Evolutionary conservation across 2,888 invertebrate genomes (phyloP).

Genomic region (Xanthostigma xanthostigma): DNA sequence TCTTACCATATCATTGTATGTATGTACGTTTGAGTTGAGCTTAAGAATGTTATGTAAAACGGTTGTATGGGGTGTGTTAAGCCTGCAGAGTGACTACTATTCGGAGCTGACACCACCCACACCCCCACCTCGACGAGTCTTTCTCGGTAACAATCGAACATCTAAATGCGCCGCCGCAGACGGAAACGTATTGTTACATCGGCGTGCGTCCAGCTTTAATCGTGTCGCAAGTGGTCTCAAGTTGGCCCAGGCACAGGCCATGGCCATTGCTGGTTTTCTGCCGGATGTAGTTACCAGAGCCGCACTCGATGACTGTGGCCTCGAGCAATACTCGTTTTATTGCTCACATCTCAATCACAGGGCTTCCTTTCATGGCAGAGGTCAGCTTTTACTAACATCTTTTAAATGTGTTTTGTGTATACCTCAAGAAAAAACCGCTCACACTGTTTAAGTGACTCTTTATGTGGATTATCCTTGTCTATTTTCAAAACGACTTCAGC

Average conservation of each 20-base stretch:
- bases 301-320: conserved; percentile 13
- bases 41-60: too few species aligned
- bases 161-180: background rate
- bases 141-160: conserved; percentile 14
- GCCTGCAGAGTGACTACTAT: conserved; percentile 42
- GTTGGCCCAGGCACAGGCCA: conserved; percentile 54
- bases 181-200: conserved; percentile 6
- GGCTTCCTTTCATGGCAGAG: conserved; percentile 51
- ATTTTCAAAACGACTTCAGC: too few species aligned
- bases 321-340: conserved; percentile 25
- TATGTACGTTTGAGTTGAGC: too few species aligned
- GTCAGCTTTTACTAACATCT: conserved; percentile 29
- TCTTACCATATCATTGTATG: too few species aligned
- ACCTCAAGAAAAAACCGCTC: too few species aligned
- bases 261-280: conserved; percentile 53
- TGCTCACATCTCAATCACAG: conserved; percentile 35
- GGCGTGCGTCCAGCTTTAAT: conserved; percentile 27
- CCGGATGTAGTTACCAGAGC: conserved; percentile 24
- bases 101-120: conserved; percentile 47
- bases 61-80: conserved; percentile 18
- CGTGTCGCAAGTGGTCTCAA: conserved; percentile 53
- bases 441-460: too few species aligned
- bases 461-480: too few species aligned
- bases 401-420: background rate
- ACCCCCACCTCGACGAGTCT: conserved; percentile 37